These are phyloP conservation scores for Stenodema calcarata DNA, from an alignment of 2,888 invertebrate species.

Conservation along the genomic window DNA sequence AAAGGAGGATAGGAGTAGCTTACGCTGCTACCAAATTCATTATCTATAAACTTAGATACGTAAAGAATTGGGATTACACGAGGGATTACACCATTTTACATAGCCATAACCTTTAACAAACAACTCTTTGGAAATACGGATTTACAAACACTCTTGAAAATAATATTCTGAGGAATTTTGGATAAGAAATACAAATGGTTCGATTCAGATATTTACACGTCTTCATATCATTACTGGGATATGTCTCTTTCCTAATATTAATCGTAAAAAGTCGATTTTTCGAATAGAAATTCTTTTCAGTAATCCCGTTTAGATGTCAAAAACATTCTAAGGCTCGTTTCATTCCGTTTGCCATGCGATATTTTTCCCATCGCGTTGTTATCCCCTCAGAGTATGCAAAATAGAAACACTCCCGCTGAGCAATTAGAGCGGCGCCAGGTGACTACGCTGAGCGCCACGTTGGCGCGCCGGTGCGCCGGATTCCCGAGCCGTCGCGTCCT, in stretches of 20 bases:
- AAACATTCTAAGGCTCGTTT: background rate
- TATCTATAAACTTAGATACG: too few species aligned
- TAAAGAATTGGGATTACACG: too few species aligned
- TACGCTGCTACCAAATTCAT: too few species aligned
- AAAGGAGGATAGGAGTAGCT: too few species aligned
- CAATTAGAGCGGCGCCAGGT: background rate
- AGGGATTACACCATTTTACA: too few species aligned
- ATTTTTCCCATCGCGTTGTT: too few species aligned
- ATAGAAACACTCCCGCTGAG: background rate
- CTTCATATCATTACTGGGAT: background rate
- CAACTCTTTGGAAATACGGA: background rate
- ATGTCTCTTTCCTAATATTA: conserved; percentile 6
- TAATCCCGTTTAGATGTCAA: background rate
- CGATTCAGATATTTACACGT: background rate
- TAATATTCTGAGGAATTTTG: background rate
- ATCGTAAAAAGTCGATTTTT: background rate
- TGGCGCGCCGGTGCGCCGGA: background rate
- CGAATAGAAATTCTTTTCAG: background rate
- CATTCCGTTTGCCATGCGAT: background rate
- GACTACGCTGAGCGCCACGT: background rate
- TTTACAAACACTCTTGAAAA: background rate
- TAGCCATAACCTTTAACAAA: too few species aligned
- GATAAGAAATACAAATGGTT: background rate
- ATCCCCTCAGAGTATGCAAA: too few species aligned
- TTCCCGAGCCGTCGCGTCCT: background rate